Evolutionary conservation across 2,797 vertebrate genomes (phyloP).

Genomic region (Acrossocheilus wenchowensis): DNA sequence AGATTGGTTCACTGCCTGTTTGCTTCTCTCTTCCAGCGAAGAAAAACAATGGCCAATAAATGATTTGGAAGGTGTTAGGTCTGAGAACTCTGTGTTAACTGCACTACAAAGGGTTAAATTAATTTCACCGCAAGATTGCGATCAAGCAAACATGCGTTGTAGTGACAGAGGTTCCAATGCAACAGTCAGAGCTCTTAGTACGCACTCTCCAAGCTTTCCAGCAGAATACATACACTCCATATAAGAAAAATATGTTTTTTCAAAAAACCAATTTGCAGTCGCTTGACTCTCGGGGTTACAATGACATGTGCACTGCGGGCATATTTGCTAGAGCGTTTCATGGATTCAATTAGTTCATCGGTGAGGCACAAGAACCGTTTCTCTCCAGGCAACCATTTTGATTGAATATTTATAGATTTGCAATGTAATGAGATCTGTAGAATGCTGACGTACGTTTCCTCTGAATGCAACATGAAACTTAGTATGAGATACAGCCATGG

Average conservation of each 20-base stretch:
- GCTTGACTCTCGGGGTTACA: constrained; percentile 48
- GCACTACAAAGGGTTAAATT: constrained; percentile 39
- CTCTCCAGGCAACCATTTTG: constrained; percentile 55
- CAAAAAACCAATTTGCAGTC: constrained; percentile 53
- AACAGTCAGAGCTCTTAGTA: constrained; percentile 29
- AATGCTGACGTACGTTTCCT: constrained; percentile 66
- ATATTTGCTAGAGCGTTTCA: constrained; percentile 50
- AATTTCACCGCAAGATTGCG: constrained; percentile 36
- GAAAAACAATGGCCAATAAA: constrained; percentile 23
- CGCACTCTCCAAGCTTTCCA: constrained; percentile 17
- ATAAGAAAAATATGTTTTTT: constrained; percentile 50
- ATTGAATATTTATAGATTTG: constrained; percentile 64
- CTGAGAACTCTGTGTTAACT: constrained; percentile 22
- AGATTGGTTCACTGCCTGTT: constrained; percentile 22
- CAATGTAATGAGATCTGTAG: constrained; percentile 60
- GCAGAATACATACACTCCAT: constrained; percentile 39
- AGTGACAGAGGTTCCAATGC: constrained; percentile 34
- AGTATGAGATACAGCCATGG: constrained; percentile 69
- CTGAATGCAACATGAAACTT: constrained; percentile 59
- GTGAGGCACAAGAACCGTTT: constrained; percentile 49
- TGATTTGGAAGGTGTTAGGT: neutral
- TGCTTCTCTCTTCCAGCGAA: neutral
- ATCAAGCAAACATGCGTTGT: constrained; percentile 33
- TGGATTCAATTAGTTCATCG: constrained; percentile 50
- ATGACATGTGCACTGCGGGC: constrained; percentile 49